phyloP scores from a whole-genome alignment of 2,888 invertebrate genomes.

The Noctua pronuba region DNA sequence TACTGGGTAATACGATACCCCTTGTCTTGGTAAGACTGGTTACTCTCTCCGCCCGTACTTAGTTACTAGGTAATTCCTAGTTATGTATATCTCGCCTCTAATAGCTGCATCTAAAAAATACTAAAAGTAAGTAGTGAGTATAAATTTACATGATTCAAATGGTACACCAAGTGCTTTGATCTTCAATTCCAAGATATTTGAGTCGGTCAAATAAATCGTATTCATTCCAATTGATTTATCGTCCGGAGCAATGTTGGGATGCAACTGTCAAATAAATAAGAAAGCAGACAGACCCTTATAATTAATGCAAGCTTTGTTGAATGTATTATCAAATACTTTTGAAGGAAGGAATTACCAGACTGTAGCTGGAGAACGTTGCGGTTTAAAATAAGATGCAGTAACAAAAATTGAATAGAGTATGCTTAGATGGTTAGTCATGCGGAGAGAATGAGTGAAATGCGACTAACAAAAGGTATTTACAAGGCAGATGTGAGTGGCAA shows the following conservation, averaged over 20 bases:
- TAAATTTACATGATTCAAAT: neutral
- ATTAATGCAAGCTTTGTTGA: neutral
- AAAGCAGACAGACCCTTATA: neutral
- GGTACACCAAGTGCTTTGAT: neutral
- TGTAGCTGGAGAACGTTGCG: neutral
- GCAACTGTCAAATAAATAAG: neutral
- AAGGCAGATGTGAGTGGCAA: no score
- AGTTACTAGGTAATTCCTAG: neutral
- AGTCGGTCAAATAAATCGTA: neutral
- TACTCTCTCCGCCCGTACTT: neutral
- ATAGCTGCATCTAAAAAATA: neutral
- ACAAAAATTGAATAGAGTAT: no score
- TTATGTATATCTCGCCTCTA: neutral
- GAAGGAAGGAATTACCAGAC: neutral
- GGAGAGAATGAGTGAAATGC: no score
- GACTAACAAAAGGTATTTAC: no score
- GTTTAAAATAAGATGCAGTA: no score
- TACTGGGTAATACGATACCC: no score
- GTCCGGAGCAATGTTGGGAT: neutral
- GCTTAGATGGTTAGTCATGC: no score
- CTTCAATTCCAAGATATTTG: constrained; percentile 1
- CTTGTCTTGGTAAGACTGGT: no score
- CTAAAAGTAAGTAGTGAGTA: neutral
- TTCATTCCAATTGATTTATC: neutral
- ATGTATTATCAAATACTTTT: neutral